Base-by-base conservation (phyloP, 2,113 vertebrate species). In the Etheostoma cragini region DNA sequence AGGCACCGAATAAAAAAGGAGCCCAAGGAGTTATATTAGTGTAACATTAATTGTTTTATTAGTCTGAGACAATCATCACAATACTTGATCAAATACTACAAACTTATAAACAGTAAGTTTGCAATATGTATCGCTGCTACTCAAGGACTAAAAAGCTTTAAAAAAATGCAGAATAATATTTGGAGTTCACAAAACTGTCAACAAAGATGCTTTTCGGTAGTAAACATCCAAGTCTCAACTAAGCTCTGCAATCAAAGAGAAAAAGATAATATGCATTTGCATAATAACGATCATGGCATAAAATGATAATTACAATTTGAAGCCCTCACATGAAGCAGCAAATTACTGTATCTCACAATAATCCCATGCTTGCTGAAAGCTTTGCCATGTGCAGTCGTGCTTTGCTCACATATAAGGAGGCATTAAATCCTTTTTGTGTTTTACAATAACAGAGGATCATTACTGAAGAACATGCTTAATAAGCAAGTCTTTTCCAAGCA, bases 321-420 rank as follows among this genome's bases (percentile, higher is more conserved):
- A 33, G 21, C 8, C 15, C 56, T 1, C 8, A 24, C 22, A 15
- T 62, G 6, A 21, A 49, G 35, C 42, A 72, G 58, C 53, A 42
- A 21, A 38, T 49, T 24, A 47, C 19, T 38, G 7, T 12, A 45
- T 19, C 47, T 70, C 33, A 21, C 22, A 60, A 38, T 58, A 62
- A 57, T n/a, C 38, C 54, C 33, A 24, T 4, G 42, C 16, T 54
- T 68, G 52, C 56, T 68, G 21, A 72, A 87, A 80, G 33, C 62
- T 16, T 45, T 49, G 24, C 58, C 58, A 38, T 42, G 13, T 46
- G 50, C 38, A 38, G 17, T 33, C 1, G 15, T 33, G 53, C 47
- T 65, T 54, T 61, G 19, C 52, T 42, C 30, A 61, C 54, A 33
- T 21, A 68, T 4, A 13, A 72, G 50, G 6, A 22, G 30, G 49